phyloP scores from a whole-genome alignment of 2,797 vertebrate genomes.

The Crenuchus spilurus region DNA sequence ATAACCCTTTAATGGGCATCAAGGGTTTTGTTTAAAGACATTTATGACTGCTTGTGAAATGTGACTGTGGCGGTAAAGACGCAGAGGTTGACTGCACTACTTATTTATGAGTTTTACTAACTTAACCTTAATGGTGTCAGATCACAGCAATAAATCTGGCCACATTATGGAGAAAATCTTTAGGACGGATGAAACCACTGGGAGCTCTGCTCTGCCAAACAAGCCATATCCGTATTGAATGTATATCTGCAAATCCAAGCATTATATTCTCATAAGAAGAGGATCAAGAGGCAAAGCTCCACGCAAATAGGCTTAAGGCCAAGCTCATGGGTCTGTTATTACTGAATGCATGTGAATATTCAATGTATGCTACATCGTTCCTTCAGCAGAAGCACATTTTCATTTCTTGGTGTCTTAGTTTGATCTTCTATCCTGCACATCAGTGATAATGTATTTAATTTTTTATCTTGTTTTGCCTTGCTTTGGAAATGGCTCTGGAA shows the following conservation, averaged over 20 bases:
- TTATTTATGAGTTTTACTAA: not conserved
- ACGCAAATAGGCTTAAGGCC: constrained; percentile 10
- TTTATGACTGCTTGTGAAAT: not conserved
- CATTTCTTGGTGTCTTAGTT: not conserved
- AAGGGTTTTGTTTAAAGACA: not conserved
- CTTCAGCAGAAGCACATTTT: not conserved
- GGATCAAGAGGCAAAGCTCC: constrained; percentile 11
- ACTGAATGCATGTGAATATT: not conserved
- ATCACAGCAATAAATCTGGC: not conserved
- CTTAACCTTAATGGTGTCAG: not conserved
- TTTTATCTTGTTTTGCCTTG: not conserved
- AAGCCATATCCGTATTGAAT: not conserved
- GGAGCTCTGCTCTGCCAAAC: not conserved
- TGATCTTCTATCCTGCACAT: not conserved
- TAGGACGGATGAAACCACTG: too few relatives aligned
- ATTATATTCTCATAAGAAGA: constrained; percentile 35
- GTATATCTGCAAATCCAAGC: constrained; percentile 5
- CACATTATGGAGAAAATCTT: not conserved
- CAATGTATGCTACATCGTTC: constrained; percentile 11
- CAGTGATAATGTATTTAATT: constrained; percentile 5
- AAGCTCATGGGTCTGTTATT: not conserved
- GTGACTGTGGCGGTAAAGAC: not conserved
- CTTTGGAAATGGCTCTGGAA: not conserved
- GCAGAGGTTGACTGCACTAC: not conserved
- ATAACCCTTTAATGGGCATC: not conserved